Evolutionary conservation across 2,888 invertebrate genomes (phyloP).

Genomic region (Polymixis flavicincta): DNA sequence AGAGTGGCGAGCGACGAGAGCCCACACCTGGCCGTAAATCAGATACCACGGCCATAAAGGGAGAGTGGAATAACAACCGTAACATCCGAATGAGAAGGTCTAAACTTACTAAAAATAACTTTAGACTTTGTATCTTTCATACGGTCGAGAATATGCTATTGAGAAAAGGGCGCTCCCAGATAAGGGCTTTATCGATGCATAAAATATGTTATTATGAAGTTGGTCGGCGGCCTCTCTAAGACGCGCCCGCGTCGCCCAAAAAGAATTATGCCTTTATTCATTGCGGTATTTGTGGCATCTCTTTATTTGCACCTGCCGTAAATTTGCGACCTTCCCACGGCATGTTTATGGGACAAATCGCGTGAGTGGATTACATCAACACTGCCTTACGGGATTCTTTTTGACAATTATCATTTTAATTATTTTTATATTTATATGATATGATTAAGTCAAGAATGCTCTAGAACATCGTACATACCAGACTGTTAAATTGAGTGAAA

Average conservation of each 20-base stretch:
- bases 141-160: slow-evolving; percentile 81
- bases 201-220: slow-evolving; percentile 88
- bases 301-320: slow-evolving; percentile 84
- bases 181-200: slow-evolving; percentile 88
- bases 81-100: slow-evolving; percentile 71
- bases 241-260: slow-evolving; percentile 67
- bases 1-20: slow-evolving; percentile 77
- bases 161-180: slow-evolving; percentile 85
- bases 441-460: slow-evolving; percentile 30
- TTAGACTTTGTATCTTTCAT: slow-evolving; percentile 78
- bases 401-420: slow-evolving; percentile 57
- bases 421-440: slow-evolving; percentile 56
- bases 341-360: slow-evolving; percentile 67
- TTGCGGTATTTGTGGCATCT: slow-evolving; percentile 79
- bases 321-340: slow-evolving; percentile 73
- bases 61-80: slow-evolving; percentile 74
- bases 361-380: slow-evolving; percentile 63
- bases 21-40: slow-evolving; percentile 85
- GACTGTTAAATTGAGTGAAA: not conserved
- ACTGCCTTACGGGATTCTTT: slow-evolving; percentile 53
- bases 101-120: slow-evolving; percentile 67
- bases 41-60: slow-evolving; percentile 72
- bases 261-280: slow-evolving; percentile 77
- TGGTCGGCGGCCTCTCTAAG: slow-evolving; percentile 74
- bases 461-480: not conserved